These are phyloP conservation scores for Hydractinia echinata DNA, from an alignment of 30 jellyfish, hydroid and myxozoan genomes.

Conservation along the genomic window DNA sequence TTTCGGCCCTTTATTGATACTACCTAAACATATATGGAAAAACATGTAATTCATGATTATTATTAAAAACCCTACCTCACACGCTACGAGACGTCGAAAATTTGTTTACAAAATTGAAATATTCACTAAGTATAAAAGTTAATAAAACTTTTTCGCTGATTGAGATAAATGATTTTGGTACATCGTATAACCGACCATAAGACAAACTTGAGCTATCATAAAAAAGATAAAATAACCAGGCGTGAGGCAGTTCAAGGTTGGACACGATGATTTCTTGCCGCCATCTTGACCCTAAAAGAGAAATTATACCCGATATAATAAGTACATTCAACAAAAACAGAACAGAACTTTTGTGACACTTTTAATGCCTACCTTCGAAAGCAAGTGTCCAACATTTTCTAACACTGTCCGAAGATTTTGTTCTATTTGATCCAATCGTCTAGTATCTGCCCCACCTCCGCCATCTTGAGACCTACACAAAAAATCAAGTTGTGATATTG, in stretches of 20 bases:
- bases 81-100: too few relatives aligned
- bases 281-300: constrained; percentile 18
- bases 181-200: constrained; percentile 49
- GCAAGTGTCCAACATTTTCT: constrained; percentile 81
- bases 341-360: constrained; percentile 29
- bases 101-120: too few relatives aligned
- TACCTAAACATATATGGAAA: too few relatives aligned
- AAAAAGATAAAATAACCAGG: constrained; percentile 48
- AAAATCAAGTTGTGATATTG: background rate
- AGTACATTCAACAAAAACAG: background rate
- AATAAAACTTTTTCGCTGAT: constrained; percentile 79
- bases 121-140: background rate
- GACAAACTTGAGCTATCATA: constrained; percentile 39
- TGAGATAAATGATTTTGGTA: constrained; percentile 77
- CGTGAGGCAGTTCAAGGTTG: constrained; percentile 56
- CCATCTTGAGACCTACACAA: background rate
- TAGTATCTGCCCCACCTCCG: constrained; percentile 17
- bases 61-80: too few relatives aligned
- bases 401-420: constrained; percentile 53
- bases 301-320: background rate
- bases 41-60: too few relatives aligned
- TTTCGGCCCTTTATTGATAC: too few relatives aligned
- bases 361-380: constrained; percentile 36
- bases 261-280: constrained; percentile 28
- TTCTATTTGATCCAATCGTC: constrained; percentile 55